These are phyloP conservation scores for Theropithecus gelada DNA, from an alignment of 2,113 vertebrate genomes.

Conservation along the genomic window DNA sequence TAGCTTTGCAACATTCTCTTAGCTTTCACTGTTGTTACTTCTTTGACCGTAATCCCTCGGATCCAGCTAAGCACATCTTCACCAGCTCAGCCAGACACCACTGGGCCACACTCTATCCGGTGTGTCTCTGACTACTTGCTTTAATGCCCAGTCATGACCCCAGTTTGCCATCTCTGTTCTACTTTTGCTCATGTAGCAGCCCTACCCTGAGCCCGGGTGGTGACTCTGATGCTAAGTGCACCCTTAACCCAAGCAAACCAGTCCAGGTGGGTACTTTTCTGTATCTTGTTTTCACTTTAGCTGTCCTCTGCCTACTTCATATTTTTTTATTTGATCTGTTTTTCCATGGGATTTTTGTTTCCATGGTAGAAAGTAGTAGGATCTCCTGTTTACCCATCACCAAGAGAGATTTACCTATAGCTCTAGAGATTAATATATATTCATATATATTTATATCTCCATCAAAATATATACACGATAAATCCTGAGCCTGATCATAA, in stretches of 20 bases:
- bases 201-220: accelerated
- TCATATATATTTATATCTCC: background rate
- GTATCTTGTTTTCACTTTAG: background rate
- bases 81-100: too few relatives aligned
- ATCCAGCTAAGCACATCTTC: too few relatives aligned
- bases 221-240: too few relatives aligned
- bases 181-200: background rate
- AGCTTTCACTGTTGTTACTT: background rate
- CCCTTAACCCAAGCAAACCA: background rate
- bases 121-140: background rate
- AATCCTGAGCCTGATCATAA: background rate
- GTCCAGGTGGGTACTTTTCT: accelerated
- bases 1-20: background rate
- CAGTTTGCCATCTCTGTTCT: background rate
- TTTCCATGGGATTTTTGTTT: background rate
- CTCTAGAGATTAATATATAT: background rate
- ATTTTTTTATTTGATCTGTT: background rate
- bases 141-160: background rate
- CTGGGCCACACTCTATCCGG: accelerated
- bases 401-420: background rate
- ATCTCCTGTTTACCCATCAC: background rate
- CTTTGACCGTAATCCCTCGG: background rate
- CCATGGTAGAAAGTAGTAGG: background rate
- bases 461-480: background rate
- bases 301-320: background rate